Percentiles rank a stretch among this genome's conserved stretches.
Evolutionary conservation across 2,113 vertebrate species (phyloP).

Genomic region (Eclectus roratus): DNA sequence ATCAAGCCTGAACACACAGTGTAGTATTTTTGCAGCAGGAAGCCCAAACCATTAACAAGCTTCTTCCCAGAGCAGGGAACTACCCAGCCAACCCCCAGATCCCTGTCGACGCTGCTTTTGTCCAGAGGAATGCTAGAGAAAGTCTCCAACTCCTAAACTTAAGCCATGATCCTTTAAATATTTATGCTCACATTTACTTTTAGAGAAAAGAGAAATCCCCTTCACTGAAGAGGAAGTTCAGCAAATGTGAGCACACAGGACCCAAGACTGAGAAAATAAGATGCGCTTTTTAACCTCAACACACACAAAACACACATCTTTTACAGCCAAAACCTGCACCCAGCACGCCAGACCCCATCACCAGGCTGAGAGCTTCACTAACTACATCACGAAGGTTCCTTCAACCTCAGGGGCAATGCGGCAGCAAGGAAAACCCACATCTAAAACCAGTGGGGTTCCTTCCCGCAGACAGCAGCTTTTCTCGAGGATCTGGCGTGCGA

Average conservation of each 20-base stretch:
- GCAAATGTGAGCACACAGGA: neutral
- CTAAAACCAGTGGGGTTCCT: neutral
- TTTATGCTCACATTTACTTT: slow-evolving; percentile 27
- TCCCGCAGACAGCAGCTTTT: neutral
- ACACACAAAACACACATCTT: neutral
- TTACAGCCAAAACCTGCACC: neutral
- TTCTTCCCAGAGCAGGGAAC: neutral
- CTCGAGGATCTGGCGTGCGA: neutral
- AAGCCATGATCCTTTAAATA: slow-evolving; percentile 17
- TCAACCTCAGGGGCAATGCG: neutral
- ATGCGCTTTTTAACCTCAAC: neutral
- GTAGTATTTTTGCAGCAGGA: neutral
- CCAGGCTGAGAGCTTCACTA: neutral
- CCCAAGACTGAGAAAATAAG: neutral
- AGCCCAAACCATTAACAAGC: neutral
- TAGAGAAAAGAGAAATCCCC: neutral
- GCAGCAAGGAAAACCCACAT: neutral
- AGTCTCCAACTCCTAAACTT: neutral
- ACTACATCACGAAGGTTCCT: fast-evolving
- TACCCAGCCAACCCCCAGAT: neutral
- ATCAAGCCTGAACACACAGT: neutral
- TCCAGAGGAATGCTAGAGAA: slow-evolving; percentile 32
- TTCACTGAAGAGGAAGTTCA: neutral
- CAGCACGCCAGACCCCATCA: neutral
- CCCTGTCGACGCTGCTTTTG: neutral